Evolutionary conservation across 2,113 vertebrate species (phyloP), one percentile per base, ranked within the genome.

Genomic region (Burhinus bistriatus): DNA sequence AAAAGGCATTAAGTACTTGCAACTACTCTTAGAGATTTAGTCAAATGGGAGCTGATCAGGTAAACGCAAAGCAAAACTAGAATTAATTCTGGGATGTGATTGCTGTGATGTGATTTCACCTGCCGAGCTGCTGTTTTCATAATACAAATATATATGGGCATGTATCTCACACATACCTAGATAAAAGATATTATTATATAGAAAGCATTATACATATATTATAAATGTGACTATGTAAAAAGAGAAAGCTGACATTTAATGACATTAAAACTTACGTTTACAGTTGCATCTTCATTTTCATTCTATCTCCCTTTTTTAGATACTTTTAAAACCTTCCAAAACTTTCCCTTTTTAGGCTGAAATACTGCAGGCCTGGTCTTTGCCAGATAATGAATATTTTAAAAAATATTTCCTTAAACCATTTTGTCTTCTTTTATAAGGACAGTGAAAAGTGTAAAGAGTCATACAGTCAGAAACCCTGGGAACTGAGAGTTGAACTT

Each of bases 371-470:
- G 66, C 81, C 27, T 86, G 21, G 16, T 91, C 87, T 95, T 95
- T 96, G 93, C 94, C 95, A 97, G 78, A 94, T 80, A 96, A 94
- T 88, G 94, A 97, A 96, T 96, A 95, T 97, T 95, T 97, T 14
- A 1, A 66, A 95, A 97, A 97, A 97, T 86, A 97, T 97, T 96
- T 97, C 82, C 91, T 90, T 90, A 91, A 96, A 91, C n/a, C 23
- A 94, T 87, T 95, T 91, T 82, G 30, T 64, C 91, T 34, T 58
- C n/a, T 83, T 95, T 91, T 65, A 71, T 55, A 90, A 87, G 62
- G 75, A 91, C 29, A 90, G 70, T 64, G 54, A 94, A 85, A 96
- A 69, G 49, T 83, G 62, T 88, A 88, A 83, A 65, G 73, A 83
- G 23, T 80, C 6, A 5, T 87, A 64, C 38, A 93, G 58, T 77